Evolutionary conservation across 2,888 invertebrate species (phyloP).

Genomic region (Hofmannophila pseudospretella): DNA sequence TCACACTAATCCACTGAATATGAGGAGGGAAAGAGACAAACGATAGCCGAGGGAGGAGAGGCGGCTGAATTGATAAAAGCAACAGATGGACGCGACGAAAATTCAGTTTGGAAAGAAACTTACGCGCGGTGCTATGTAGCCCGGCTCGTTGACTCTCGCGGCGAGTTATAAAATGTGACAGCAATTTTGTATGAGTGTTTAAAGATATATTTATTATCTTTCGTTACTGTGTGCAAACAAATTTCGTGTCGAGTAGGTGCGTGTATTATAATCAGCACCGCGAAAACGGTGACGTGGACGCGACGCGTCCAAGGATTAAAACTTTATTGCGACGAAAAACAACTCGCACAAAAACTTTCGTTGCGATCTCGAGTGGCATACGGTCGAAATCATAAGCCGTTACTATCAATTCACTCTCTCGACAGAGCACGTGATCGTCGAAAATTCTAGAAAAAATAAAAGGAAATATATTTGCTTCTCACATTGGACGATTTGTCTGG

Average conservation of each 20-base stretch:
- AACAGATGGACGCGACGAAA: slow-evolving; percentile 66
- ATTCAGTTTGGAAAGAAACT: slow-evolving; percentile 65
- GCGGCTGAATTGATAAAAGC: slow-evolving; percentile 71
- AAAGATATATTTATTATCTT: slow-evolving; percentile 39
- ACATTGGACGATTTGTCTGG: slow-evolving; percentile 41
- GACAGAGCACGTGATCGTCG: slow-evolving; percentile 53
- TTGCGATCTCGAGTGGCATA: slow-evolving; percentile 41
- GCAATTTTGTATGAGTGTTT: slow-evolving; percentile 56
- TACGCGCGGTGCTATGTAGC: slow-evolving; percentile 41
- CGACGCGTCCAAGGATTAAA: slow-evolving; percentile 57
- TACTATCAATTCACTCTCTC: slow-evolving; percentile 43
- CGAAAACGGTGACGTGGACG: slow-evolving; percentile 63
- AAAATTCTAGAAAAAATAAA: slow-evolving; percentile 63
- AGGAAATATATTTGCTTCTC: slow-evolving; percentile 35
- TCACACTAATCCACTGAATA: slow-evolving; percentile 30
- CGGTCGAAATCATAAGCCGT: slow-evolving; percentile 44
- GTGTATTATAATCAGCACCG: slow-evolving; percentile 37
- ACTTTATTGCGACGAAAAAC: slow-evolving; percentile 65
- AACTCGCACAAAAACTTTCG: slow-evolving; percentile 57
- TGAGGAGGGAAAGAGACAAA: slow-evolving; percentile 48
- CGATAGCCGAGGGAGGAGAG: slow-evolving; percentile 46
- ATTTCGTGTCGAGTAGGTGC: slow-evolving; percentile 22
- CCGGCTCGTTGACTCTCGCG: slow-evolving; percentile 38
- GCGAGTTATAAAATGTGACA: slow-evolving; percentile 65
- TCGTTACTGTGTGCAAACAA: slow-evolving; percentile 20